Percentiles rank a stretch among this genome's conserved stretches.
phyloP scores from a whole-genome alignment of 2,113 vertebrate species.

The Gallinago undulata region DNA sequence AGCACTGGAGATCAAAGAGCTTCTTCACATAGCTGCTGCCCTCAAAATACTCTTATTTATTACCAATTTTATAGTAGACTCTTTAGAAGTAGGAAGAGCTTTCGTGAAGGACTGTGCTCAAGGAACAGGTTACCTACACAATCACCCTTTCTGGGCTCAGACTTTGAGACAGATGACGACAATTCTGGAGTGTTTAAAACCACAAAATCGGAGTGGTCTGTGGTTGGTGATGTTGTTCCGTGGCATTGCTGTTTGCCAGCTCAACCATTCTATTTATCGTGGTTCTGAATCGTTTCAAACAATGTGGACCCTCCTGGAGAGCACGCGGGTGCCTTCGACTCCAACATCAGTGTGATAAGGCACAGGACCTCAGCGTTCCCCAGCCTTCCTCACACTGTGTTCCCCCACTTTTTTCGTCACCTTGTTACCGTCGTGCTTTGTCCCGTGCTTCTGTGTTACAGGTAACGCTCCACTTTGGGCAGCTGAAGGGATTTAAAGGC shows the following conservation, averaged over 20 bases:
- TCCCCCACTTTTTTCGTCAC: not conserved
- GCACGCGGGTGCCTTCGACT: not conserved
- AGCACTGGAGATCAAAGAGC: not conserved
- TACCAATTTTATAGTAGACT: not conserved
- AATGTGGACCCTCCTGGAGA: not conserved
- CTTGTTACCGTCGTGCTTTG: not conserved
- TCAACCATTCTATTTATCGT: not conserved
- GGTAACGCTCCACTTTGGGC: not conserved
- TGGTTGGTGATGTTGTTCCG: not conserved
- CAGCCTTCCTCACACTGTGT: no score
- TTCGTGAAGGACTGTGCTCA: accelerated
- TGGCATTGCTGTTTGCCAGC: not conserved
- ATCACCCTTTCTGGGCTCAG: not conserved
- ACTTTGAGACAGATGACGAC: not conserved
- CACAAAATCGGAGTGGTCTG: not conserved
- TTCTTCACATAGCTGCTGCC: not conserved
- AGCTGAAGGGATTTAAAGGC: not conserved
- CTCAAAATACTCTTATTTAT: not conserved
- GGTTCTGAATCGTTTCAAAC: not conserved
- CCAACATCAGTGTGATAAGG: not conserved
- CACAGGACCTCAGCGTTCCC: not conserved
- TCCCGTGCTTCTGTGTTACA: not conserved
- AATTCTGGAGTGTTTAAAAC: not conserved
- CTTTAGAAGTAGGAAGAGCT: not conserved
- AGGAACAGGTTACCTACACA: not conserved